Conservation (phyloP, 2,797 vertebrate genomes). For the Coracias cyanogaster region DNA sequence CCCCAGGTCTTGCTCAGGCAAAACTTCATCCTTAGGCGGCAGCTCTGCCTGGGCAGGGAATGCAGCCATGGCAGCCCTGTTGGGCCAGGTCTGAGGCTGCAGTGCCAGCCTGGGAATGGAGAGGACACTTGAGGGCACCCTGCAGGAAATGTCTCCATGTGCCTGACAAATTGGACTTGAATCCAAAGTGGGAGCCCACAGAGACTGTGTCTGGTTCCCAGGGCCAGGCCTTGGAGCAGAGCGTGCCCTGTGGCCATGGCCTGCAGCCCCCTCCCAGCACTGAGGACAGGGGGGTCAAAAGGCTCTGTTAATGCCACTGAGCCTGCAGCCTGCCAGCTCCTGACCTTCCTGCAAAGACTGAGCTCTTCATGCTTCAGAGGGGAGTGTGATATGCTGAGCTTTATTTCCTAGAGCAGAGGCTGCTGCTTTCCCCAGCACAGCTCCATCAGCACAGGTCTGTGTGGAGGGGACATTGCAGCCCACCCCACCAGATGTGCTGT, state of each 20-base stretch:
- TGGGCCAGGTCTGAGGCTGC: neutral
- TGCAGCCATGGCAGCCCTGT: rapidly evolving
- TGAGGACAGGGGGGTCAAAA: neutral
- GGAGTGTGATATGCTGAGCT: neutral
- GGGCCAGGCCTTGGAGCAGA: neutral
- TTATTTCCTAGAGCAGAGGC: neutral
- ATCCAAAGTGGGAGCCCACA: neutral
- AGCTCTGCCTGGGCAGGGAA: neutral
- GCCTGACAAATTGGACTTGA: neutral
- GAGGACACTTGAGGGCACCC: neutral
- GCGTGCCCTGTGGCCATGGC: rapidly evolving
- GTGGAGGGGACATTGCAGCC: neutral
- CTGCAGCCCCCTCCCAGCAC: neutral
- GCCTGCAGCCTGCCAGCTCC: neutral
- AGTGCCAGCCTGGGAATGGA: rapidly evolving
- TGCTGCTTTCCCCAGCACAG: neutral
- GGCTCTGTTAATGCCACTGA: neutral
- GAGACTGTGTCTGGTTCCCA: neutral
- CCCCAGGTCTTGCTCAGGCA: neutral
- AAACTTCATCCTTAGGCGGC: neutral
- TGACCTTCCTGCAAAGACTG: neutral
- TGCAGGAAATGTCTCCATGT: neutral
- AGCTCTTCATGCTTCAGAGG: neutral
- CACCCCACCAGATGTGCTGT: neutral
- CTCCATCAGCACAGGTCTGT: neutral